Conservation (phyloP, 2,797 vertebrate species). For the Danio jaintianensis region DNA sequence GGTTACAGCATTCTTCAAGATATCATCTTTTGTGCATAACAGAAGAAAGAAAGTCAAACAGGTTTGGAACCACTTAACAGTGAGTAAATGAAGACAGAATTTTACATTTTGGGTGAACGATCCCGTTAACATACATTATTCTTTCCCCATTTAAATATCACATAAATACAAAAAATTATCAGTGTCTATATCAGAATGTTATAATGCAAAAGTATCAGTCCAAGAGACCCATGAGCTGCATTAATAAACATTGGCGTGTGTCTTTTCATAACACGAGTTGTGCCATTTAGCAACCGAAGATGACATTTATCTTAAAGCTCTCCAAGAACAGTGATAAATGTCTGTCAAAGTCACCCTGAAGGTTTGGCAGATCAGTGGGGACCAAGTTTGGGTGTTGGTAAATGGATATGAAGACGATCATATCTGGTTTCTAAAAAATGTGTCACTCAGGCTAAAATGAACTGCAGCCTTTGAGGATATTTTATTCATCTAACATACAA, state of each 20-base stretch:
- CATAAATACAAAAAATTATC: too few species aligned
- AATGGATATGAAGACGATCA: background rate
- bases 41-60: too few species aligned
- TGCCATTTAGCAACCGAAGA: background rate
- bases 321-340: background rate
- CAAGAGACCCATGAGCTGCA: background rate
- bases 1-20: too few species aligned
- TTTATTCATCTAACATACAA: background rate
- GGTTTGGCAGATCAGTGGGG: background rate
- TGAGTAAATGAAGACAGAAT: too few species aligned
- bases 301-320: background rate
- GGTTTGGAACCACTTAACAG: too few species aligned
- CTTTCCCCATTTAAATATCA: too few species aligned
- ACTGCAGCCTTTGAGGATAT: slow-evolving; percentile 16
- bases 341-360: slow-evolving; percentile 9
- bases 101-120: too few species aligned
- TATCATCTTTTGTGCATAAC: too few species aligned
- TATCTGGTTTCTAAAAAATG: slow-evolving; percentile 22
- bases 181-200: slow-evolving; percentile 3
- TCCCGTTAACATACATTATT: too few species aligned
- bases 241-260: background rate
- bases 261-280: slow-evolving; percentile 2
- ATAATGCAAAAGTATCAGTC: background rate
- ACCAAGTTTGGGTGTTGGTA: background rate
- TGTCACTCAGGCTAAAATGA: background rate